Percentiles rank a stretch among this genome's conserved stretches.
Conservation (phyloP, 2,797 vertebrate species). For the Centropyge bicolor region DNA sequence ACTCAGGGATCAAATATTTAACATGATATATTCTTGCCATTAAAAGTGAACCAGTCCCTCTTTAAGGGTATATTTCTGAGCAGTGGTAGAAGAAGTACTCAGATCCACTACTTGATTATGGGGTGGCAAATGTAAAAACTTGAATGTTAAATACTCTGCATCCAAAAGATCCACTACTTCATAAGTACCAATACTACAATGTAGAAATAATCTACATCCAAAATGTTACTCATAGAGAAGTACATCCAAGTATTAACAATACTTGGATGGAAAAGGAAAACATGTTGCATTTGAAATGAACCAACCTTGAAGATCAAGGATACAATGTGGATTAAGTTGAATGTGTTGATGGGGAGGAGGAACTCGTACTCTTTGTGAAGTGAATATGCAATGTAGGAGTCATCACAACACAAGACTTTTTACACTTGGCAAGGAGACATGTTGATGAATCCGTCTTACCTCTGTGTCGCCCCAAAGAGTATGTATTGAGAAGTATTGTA, state of each 20-base stretch:
- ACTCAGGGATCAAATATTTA: neutral
- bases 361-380: neutral
- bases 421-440: neutral
- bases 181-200: neutral
- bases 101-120: too few species aligned
- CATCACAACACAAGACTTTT: slow-evolving; percentile 3
- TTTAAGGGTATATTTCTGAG: neutral
- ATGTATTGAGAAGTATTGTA: slow-evolving; percentile 5
- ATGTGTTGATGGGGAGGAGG: neutral
- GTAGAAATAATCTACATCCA: neutral
- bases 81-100: neutral
- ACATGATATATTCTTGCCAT: neutral
- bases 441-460: slow-evolving; percentile 17
- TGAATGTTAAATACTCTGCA: too few species aligned
- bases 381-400: neutral
- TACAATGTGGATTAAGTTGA: neutral
- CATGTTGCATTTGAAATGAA: too few species aligned
- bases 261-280: too few species aligned
- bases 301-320: neutral
- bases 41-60: neutral
- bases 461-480: neutral
- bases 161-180: too few species aligned
- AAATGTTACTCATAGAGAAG: too few species aligned
- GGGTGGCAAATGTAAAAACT: too few species aligned
- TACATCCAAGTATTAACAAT: too few species aligned